These are phyloP conservation scores for Muscidifurax raptorellus DNA, from an alignment of 1,140 invertebrate genomes.

Conservation along the genomic window DNA sequence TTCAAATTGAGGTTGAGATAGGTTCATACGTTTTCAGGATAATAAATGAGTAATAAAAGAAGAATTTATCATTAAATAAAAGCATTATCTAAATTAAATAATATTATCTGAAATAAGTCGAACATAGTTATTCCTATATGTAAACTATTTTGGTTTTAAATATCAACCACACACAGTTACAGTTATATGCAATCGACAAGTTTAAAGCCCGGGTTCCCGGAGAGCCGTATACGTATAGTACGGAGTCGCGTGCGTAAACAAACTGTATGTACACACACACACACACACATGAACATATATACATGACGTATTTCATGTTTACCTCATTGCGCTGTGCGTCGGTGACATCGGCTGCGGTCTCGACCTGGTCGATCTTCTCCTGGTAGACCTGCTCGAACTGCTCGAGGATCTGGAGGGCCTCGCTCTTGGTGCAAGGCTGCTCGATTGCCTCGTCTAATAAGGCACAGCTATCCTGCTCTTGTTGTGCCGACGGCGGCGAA, in stretches of 20 bases:
- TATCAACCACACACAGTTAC: not conserved
- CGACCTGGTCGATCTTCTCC: conserved; percentile 60
- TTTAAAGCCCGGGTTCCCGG: not conserved
- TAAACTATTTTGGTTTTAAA: too few relatives aligned
- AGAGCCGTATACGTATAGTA: too few relatives aligned
- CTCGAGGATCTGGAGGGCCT: conserved; percentile 62
- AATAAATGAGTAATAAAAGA: not conserved
- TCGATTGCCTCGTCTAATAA: conserved; percentile 52
- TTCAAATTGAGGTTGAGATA: conserved; percentile 21
- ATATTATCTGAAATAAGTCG: too few relatives aligned
- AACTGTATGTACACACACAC: too few relatives aligned
- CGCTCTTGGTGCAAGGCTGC: conserved; percentile 57
- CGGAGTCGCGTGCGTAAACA: not conserved
- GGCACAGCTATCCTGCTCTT: not conserved
- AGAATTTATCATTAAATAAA: not conserved
- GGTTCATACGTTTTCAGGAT: not conserved
- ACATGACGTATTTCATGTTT: conserved; percentile 7
- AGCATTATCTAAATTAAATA: too few relatives aligned
- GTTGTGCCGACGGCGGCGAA: not conserved
- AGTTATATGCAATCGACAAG: not conserved
- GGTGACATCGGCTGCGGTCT: conserved; percentile 45
- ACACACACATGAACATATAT: too few relatives aligned
- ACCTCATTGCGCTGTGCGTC: conserved; percentile 58
- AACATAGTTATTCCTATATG: too few relatives aligned
- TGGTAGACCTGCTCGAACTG: conserved; percentile 65